Evolutionary conservation across 2,797 vertebrate genomes (phyloP).

Genomic region (Hapalemur alaotrensis): DNA sequence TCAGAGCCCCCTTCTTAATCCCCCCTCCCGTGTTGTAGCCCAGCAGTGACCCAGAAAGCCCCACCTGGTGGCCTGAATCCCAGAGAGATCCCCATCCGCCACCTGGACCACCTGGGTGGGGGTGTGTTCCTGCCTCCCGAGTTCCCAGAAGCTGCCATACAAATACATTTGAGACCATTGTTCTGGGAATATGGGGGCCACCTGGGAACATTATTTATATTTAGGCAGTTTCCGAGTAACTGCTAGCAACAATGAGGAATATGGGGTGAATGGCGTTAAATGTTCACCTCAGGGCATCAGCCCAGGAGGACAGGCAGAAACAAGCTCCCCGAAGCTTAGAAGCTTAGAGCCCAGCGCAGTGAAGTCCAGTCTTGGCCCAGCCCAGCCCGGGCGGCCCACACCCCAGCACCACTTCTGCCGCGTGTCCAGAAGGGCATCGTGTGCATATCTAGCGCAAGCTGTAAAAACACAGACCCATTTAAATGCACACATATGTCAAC

Average conservation of each 20-base stretch:
- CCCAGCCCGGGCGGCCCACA: not conserved
- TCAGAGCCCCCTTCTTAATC: not conserved
- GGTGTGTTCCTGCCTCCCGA: not conserved
- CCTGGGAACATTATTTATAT: not conserved
- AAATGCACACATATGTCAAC: not conserved
- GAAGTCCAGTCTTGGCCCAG: not conserved
- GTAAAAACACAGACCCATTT: not conserved
- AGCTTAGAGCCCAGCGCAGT: too few relatives aligned
- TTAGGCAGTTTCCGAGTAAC: not conserved
- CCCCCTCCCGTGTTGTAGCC: fast-evolving
- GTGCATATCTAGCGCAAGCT: not conserved
- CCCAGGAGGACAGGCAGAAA: not conserved
- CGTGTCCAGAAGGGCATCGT: not conserved
- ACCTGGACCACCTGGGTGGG: not conserved
- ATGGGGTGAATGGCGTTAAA: not conserved
- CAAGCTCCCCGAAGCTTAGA: not conserved
- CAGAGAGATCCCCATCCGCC: not conserved
- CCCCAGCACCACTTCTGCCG: too few relatives aligned
- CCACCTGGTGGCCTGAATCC: not conserved
- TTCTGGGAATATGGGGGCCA: not conserved
- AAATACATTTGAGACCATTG: not conserved
- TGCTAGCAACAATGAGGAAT: not conserved
- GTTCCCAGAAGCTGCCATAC: not conserved
- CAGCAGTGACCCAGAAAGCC: not conserved
- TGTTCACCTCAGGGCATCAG: not conserved